A percentile compares a stretch with the other conserved stretches of the same genome.
These are phyloP conservation scores for Leptobrachium ailaonicum DNA, from an alignment of 2,113 vertebrate species.

Conservation along the genomic window DNA sequence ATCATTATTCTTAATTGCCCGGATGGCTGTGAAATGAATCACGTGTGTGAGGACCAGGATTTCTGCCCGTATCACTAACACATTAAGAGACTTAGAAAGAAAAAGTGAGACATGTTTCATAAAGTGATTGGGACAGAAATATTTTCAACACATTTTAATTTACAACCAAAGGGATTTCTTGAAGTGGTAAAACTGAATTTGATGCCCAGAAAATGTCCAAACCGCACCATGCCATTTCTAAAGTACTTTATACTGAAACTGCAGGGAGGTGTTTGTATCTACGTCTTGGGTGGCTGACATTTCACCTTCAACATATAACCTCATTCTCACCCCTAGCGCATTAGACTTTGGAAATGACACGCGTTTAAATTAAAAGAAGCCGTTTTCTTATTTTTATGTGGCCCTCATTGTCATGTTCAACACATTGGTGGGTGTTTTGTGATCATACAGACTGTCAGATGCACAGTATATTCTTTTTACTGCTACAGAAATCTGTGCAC, in stretches of 20 bases:
- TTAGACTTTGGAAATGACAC: background rate
- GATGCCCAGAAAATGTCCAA: conserved; percentile 46
- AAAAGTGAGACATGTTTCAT: conserved; percentile 32
- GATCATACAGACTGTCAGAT: too few relatives aligned
- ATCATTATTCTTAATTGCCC: conserved; percentile 5
- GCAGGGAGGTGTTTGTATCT: conserved; percentile 29
- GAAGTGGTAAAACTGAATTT: conserved; percentile 37
- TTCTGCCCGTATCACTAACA: conserved; percentile 5
- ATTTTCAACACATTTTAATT: conserved; percentile 47
- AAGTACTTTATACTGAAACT: conserved; percentile 28
- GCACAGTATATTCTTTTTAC: too few relatives aligned
- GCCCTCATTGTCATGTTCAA: conserved; percentile 1
- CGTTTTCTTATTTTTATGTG: conserved; percentile 20
- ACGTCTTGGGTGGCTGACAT: conserved; percentile 43
- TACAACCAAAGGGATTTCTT: conserved; percentile 34
- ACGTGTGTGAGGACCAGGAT: conserved; percentile 10
- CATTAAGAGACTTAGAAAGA: conserved; percentile 2
- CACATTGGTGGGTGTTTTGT: background rate
- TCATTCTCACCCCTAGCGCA: background rate
- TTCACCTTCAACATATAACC: background rate
- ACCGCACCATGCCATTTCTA: conserved; percentile 38
- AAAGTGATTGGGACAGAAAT: conserved; percentile 42
- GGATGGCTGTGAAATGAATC: conserved; percentile 25
- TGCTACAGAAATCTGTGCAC: too few relatives aligned
- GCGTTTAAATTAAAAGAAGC: background rate